A percentile compares a stretch with the other conserved stretches of the same genome.
phyloP scores from a whole-genome alignment of 2,797 vertebrate genomes.

The Florisuga fusca region DNA sequence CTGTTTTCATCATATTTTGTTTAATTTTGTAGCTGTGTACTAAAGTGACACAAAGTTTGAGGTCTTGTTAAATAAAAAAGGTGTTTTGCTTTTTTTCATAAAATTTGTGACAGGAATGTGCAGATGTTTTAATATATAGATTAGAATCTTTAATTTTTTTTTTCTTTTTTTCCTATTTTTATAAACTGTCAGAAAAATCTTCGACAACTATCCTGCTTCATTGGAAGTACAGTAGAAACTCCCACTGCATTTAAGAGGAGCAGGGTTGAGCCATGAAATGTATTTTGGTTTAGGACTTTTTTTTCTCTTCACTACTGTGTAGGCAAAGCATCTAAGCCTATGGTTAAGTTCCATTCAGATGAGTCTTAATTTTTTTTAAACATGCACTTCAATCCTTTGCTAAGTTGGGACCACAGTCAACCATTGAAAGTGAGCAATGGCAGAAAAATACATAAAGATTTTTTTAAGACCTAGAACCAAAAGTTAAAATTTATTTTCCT shows the following conservation, averaged over 20 bases:
- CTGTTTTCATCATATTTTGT: slow-evolving; percentile 67
- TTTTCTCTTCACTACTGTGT: not conserved
- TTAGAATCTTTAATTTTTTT: slow-evolving; percentile 42
- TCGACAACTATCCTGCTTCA: slow-evolving; percentile 32
- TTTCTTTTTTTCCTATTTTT: slow-evolving; percentile 48
- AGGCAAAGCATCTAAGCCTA: not conserved
- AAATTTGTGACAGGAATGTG: slow-evolving; percentile 73
- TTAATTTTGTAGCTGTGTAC: slow-evolving; percentile 58
- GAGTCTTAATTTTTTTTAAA: not conserved
- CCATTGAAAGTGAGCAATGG: slow-evolving; percentile 29
- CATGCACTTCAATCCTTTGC: not conserved
- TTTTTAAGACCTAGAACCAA: slow-evolving; percentile 9
- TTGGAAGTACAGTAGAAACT: slow-evolving; percentile 9
- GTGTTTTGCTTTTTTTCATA: slow-evolving; percentile 61
- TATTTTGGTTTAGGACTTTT: not conserved
- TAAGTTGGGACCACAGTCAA: slow-evolving; percentile 27
- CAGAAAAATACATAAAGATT: not conserved
- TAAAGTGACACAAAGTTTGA: slow-evolving; percentile 60
- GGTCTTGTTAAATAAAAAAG: slow-evolving; percentile 69
- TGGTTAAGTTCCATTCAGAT: not conserved
- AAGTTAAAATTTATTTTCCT: not conserved
- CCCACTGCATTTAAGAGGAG: slow-evolving; percentile 18
- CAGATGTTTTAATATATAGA: slow-evolving; percentile 81
- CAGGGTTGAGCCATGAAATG: slow-evolving; percentile 42
- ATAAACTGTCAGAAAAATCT: slow-evolving; percentile 38